Base-by-base conservation (phyloP, 1,140 invertebrate genomes). In the Drosophila kepulauana region DNA sequence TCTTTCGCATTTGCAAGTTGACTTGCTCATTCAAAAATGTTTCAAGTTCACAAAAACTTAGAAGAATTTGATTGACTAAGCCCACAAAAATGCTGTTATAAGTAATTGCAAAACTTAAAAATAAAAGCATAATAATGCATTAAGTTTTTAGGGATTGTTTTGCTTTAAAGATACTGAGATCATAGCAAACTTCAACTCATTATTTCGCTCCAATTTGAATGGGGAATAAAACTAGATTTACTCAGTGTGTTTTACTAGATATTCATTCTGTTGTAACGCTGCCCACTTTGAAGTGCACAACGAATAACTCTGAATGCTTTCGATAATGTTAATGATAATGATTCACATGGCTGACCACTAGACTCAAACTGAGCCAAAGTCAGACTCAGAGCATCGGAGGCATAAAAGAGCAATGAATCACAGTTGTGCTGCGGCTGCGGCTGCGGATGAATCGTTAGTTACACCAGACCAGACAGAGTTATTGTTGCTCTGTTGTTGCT, bases 261-360 rank as follows among this genome's bases (percentile, higher is more conserved):
- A 6, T 5, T 43, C 41, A 43, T 13, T 43, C 41, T 43, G n/a
- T 13, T 13, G 41, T 43, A 43, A 43, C 15, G 46, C 46, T 48
- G 46, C 16, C 8, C n/a, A 38, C 35, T 38, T 8, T 10, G 8
- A 38, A 38, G 35, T 38, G 35, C 35, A 8, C 33, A 8, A 11
- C 20, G 20, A 25, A 25, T 25, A 25, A 33, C 35, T 38, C 10
- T 38, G 35, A 1, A 20, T 43, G 46, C 35, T 48, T 48, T 48
- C 10, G 45, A 48, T 62, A 62, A 62, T 48, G 15, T 35, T 48
- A 48, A 48, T 48, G 46, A 48, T 28, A 52, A 65, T 65, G 62
- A 51, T 41, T 51, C 54, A 69, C 66, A 57, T 30, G 56, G 33
- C 10, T 59, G 54, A 8, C 30, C 66, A 52, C 41, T n/a, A 48